Percentiles rank a stretch among this genome's conserved stretches.
Conservation (phyloP, 2,113 vertebrate species). For the Himantopus leucocephalus region DNA sequence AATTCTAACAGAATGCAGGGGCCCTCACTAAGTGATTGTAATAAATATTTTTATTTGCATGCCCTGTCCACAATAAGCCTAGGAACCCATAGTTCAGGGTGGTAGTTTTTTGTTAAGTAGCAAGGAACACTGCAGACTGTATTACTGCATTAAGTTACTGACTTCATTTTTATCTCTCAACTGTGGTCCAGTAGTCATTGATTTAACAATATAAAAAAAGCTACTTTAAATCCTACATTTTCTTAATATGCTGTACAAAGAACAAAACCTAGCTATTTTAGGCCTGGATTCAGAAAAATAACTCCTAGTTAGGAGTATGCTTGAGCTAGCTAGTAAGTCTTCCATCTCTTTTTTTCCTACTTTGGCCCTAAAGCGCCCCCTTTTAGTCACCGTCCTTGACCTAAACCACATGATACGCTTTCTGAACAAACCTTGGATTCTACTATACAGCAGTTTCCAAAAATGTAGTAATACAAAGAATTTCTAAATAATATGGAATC, state of each 20-base stretch:
- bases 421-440: not conserved
- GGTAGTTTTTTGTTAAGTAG: not conserved
- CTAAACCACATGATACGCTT: not conserved
- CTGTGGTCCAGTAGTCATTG: not conserved
- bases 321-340: not conserved
- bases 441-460: not conserved
- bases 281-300: not conserved
- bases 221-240: not conserved
- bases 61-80: not conserved
- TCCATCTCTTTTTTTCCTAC: not conserved
- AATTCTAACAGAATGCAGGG: not conserved
- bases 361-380: not conserved
- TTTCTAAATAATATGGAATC: not conserved
- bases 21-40: not conserved
- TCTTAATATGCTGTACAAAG: not conserved
- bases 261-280: not conserved
- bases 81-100: not conserved
- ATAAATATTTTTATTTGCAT: not conserved
- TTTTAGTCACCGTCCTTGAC: not conserved
- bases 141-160: not conserved
- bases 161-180: not conserved
- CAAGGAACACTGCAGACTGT: not conserved
- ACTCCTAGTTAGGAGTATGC: not conserved
- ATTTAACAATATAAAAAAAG: not conserved
- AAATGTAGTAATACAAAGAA: not conserved